phyloP scores from a whole-genome alignment of 2,113 vertebrate genomes.

The Stegostoma tigrinum region DNA sequence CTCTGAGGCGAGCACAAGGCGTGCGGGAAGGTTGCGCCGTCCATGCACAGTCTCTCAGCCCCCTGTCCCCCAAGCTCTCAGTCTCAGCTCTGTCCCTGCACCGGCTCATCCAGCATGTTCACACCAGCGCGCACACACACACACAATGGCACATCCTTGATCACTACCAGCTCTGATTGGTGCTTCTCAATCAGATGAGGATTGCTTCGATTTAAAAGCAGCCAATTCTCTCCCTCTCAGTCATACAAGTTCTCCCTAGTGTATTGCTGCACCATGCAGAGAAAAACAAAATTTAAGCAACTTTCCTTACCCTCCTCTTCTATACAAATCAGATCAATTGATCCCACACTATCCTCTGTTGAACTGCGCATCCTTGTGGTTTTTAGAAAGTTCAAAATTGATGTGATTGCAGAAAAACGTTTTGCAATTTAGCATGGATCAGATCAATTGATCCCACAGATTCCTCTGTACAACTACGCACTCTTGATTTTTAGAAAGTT shows the following conservation, averaged over 20 bases:
- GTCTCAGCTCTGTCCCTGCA: background rate
- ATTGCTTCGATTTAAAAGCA: background rate
- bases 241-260: background rate
- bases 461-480: too few relatives aligned
- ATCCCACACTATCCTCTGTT: too few relatives aligned
- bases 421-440: too few relatives aligned
- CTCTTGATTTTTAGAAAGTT: too few relatives aligned
- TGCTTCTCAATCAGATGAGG: background rate
- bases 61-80: background rate
- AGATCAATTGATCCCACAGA: too few relatives aligned
- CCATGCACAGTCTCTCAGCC: background rate
- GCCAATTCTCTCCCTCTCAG: background rate
- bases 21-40: background rate
- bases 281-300: too few relatives aligned
- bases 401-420: too few relatives aligned
- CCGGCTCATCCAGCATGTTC: constrained; percentile 1
- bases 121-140: background rate
- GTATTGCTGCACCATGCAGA: background rate
- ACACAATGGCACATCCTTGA: background rate
- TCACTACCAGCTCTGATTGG: background rate
- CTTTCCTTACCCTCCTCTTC: too few relatives aligned
- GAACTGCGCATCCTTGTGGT: too few relatives aligned
- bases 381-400: too few relatives aligned
- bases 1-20: background rate
- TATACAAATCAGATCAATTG: too few relatives aligned